A percentile compares a stretch with the other conserved stretches of the same genome.
phyloP scores from a whole-genome alignment of 2,113 vertebrate species.

The Rhineura floridana region DNA sequence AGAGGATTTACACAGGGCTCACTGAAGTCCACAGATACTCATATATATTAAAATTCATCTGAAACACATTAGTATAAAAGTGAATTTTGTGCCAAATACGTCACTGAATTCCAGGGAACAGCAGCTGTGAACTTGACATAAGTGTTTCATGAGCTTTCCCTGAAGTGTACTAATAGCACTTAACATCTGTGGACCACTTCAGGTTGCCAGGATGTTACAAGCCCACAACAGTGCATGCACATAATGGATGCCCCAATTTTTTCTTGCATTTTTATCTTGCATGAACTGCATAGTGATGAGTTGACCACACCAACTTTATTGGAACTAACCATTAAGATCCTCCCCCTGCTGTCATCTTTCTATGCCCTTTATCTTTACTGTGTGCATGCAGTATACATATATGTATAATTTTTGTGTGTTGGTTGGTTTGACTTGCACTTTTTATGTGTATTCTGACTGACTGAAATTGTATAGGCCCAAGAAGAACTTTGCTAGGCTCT shows the following conservation, averaged over 20 bases:
- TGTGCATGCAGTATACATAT: fast-evolving
- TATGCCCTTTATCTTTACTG: not conserved
- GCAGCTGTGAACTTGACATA: conserved; percentile 61
- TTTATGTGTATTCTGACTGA: not conserved
- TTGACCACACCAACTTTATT: not conserved
- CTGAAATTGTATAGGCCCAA: not conserved
- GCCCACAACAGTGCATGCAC: not conserved
- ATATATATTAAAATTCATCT: not conserved
- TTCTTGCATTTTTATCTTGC: not conserved
- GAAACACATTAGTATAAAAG: not conserved
- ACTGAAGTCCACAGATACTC: not conserved
- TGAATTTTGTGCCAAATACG: not conserved
- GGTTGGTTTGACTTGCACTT: not conserved
- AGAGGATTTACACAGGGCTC: not conserved
- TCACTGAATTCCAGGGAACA: not conserved
- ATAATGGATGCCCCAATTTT: not conserved
- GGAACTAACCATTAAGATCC: not conserved
- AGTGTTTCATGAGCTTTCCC: conserved; percentile 57
- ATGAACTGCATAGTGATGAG: not conserved
- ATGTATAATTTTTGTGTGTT: not conserved
- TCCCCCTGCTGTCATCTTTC: not conserved
- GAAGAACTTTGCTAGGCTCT: conserved; percentile 1
- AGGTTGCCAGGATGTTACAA: conserved; percentile 53
- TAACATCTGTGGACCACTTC: conserved; percentile 56
- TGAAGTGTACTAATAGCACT: conserved; percentile 55